Percentiles rank a stretch among this genome's conserved stretches.
These are phyloP conservation scores for Perognathus longimembris DNA, from an alignment of 2,113 vertebrate genomes.

Conservation along the genomic window DNA sequence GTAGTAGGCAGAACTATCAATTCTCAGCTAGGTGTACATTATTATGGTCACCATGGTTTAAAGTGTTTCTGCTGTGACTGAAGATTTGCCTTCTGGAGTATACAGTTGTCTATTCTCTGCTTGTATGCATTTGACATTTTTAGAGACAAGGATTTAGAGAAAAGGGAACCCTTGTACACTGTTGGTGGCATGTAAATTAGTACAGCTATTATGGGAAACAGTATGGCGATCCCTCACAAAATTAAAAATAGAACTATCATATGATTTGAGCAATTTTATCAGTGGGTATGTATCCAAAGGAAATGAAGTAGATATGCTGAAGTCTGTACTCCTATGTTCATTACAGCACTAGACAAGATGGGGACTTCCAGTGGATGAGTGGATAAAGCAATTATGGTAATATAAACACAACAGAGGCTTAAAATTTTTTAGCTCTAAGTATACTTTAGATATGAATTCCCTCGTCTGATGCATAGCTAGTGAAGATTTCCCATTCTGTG, in stretches of 20 bases:
- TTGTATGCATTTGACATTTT: not conserved
- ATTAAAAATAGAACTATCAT: not conserved
- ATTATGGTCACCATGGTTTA: not conserved
- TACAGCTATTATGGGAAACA: not conserved
- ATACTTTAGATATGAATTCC: no score
- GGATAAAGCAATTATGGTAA: not conserved
- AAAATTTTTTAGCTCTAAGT: no score
- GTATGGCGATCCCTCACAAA: not conserved
- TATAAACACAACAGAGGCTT: not conserved
- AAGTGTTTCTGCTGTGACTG: not conserved
- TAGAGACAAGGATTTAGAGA: not conserved
- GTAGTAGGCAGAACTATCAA: no score
- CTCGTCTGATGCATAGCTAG: no score
- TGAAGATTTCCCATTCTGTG: no score
- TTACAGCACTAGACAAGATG: not conserved
- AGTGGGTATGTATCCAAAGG: not conserved
- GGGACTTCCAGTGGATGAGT: not conserved
- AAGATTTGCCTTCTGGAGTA: not conserved
- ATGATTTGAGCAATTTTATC: not conserved
- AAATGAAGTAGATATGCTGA: not conserved
- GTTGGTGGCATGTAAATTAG: not conserved
- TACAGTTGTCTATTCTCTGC: not conserved
- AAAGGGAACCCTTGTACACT: not conserved
- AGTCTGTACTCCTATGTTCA: not conserved
- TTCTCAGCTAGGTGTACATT: not conserved